Percentiles rank a stretch among this genome's conserved stretches.
Evolutionary conservation across 35 echinoderm and acorn worm species (phyloP).

Genomic region (Amphiura filiformis): DNA sequence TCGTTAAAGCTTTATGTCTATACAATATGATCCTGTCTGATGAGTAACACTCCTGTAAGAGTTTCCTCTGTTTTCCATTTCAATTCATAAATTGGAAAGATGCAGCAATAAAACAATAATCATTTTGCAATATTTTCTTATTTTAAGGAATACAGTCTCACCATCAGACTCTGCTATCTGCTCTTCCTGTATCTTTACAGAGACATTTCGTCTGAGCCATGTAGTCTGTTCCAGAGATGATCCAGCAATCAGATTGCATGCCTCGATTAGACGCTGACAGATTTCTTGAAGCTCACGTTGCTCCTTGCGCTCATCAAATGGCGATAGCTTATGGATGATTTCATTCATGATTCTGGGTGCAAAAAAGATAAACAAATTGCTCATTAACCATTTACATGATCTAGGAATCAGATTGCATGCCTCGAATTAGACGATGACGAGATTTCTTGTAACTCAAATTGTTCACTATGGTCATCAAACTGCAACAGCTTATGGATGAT

Average conservation of each 20-base stretch:
- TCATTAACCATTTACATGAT: conserved; percentile 24
- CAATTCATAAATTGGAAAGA: too few relatives aligned
- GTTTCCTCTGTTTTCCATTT: too few relatives aligned
- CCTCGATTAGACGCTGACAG: conserved; percentile 75
- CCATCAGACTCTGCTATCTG: conserved; percentile 45
- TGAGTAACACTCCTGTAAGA: too few relatives aligned
- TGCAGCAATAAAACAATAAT: too few relatives aligned
- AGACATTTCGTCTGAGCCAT: conserved; percentile 86
- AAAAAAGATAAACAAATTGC: background rate
- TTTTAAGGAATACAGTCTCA: too few relatives aligned
- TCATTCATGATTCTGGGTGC: conserved; percentile 67
- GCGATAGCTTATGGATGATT: conserved; percentile 71
- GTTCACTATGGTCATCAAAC: conserved; percentile 85
- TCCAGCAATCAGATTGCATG: conserved; percentile 86
- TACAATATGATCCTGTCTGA: too few relatives aligned
- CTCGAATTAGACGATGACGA: conserved; percentile 83
- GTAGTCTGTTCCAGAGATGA: conserved; percentile 95
- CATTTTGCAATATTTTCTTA: too few relatives aligned
- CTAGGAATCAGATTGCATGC: conserved; percentile 85
- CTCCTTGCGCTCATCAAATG: conserved; percentile 87
- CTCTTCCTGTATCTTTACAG: conserved; percentile 84
- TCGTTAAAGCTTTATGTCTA: too few relatives aligned
- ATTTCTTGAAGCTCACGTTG: conserved; percentile 83
- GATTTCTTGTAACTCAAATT: conserved; percentile 82
- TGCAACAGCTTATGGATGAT: conserved; percentile 69